Evolutionary conservation across 37 sponge, comb jelly and placozoan genomes (phyloP), one percentile per base, ranked within the genome.

Genomic region (Mnemiopsis leidyi): DNA sequence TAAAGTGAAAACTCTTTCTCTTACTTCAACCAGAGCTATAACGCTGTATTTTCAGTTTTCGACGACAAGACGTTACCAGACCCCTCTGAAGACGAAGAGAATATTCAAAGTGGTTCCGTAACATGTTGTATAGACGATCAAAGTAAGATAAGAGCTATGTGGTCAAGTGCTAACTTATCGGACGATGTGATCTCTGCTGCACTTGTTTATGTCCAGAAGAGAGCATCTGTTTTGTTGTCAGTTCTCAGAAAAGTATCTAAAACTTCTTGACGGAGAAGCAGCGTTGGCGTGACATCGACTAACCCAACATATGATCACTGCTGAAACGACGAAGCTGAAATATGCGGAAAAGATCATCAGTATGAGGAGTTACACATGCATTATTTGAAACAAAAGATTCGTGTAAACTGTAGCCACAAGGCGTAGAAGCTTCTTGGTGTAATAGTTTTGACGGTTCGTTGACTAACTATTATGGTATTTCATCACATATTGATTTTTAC

Each of bases 41-140:
- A 23, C 76, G 7, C 76, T 28, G 28, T 73, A 5, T 31, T 32
- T 32, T 32, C 79, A 85, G 90, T 85, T 23, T 85, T 85, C 48
- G 90, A 85, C 61, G 90, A 37, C 2, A 1, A 23, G 39, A 32
- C 90, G 20, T n/a, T 85, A 2, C 90, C 90, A 0, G 90, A 85
- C 30, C 90, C 90, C 7, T 36, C 90, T 21, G 90, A 40, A 40
- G 48, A 5, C 23, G 90, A 85, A 40, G 90, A 85, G 24, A 33
- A 40, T 3, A 85, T 85, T 3, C 61, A 85, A 28, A n/a, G 61
- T 38, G 90, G 90, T 25, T 36, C 30, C 24, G 25, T 85, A 26
- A 85, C 90, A 0, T 85, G 90, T 85, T 85, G 90, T 85, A 26
- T 85, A 13, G 90, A 85, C 61, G 61, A 85, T 9, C 33, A 33